Evolutionary conservation across 2,113 vertebrate species (phyloP).

Genomic region (Neofelis nebulosa): DNA sequence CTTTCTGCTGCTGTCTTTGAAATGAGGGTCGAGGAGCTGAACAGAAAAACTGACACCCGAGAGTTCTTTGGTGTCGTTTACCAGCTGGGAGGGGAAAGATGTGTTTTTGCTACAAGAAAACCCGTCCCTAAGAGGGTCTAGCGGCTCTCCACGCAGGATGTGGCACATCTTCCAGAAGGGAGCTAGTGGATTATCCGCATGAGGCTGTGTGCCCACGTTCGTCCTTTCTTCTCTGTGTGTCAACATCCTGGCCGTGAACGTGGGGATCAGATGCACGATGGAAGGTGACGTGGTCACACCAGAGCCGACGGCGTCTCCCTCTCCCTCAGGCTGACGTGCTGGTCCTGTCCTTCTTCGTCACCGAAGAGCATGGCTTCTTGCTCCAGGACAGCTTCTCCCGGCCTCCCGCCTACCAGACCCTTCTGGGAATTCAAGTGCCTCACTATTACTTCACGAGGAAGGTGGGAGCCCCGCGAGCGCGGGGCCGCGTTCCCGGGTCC

Average conservation of each 20-base stretch:
- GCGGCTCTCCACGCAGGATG: background rate
- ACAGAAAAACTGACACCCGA: background rate
- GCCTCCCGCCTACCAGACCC: conserved; percentile 86
- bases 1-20: background rate
- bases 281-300: conserved; percentile 27
- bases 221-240: background rate
- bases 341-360: conserved; percentile 94
- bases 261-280: conserved; percentile 59
- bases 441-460: conserved; percentile 96
- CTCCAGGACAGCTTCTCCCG: conserved; percentile 92
- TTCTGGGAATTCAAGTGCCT: conserved; percentile 94
- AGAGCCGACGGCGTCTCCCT: conserved; percentile 1
- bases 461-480: conserved; percentile 80
- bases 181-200: background rate
- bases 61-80: background rate
- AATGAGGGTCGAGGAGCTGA: background rate
- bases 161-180: background rate
- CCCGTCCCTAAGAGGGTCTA: background rate
- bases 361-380: conserved; percentile 94
- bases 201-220: background rate
- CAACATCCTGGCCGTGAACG: conserved; percentile 3
- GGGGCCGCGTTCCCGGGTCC: rapidly evolving
- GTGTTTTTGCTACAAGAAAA: background rate
- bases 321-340: conserved; percentile 87
- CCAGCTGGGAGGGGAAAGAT: background rate